Conservation (phyloP, 2,113 vertebrate genomes). For the Pedionomus torquatus region DNA sequence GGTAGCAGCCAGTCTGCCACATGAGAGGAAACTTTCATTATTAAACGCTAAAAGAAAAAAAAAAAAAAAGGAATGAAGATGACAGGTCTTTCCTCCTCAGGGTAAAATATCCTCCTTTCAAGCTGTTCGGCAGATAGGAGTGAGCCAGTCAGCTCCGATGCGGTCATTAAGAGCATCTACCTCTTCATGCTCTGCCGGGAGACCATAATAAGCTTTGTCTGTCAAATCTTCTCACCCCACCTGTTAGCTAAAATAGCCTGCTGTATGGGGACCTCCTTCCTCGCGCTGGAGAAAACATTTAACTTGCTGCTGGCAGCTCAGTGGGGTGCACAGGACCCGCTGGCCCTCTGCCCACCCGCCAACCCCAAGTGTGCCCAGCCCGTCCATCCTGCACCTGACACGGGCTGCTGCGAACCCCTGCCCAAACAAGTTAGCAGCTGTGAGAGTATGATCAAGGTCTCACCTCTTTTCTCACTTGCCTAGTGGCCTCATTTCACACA, state of each 20-base stretch:
- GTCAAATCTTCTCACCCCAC: neutral
- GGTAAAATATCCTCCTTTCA: neutral
- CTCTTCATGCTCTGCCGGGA: neutral
- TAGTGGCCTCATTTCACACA: conserved; percentile 1
- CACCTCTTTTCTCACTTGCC: neutral
- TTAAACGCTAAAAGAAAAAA: neutral
- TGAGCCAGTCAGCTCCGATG: neutral
- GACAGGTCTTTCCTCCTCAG: neutral
- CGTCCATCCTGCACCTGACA: neutral
- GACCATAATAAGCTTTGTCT: neutral
- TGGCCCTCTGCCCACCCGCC: neutral
- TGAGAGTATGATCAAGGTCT: neutral
- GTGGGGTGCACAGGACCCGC: neutral
- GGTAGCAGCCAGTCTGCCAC: neutral
- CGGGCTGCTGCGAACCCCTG: neutral
- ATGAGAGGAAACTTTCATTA: neutral
- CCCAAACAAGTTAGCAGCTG: rapidly evolving
- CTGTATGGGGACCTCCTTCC: neutral
- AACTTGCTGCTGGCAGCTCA: neutral
- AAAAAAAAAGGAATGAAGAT: neutral
- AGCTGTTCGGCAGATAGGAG: neutral
- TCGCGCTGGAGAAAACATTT: neutral
- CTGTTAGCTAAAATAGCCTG: neutral
- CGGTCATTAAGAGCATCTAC: neutral
- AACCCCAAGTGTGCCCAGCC: rapidly evolving